Evolutionary conservation across 2,888 invertebrate species (phyloP), one percentile per base, ranked within the genome.

Genomic region (Thymelicus lineola): DNA sequence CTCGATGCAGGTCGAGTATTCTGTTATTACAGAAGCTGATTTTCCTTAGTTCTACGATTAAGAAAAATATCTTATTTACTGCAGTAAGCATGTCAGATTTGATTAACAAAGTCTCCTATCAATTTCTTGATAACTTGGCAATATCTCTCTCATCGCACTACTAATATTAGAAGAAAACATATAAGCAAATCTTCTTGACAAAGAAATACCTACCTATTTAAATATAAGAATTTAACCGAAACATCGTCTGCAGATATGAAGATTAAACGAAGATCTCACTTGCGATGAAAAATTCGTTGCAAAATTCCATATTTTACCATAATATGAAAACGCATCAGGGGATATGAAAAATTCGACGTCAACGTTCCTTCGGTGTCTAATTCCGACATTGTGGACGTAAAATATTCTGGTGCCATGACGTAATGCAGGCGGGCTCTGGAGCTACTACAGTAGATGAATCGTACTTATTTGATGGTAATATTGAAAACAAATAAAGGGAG

Each of bases 311-410:
- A 64, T 64, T 45, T 64, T 64, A 57, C n/a, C 64, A 64, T 64
- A 64, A 64, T 64, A 57, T 55, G 55, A 45, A 57, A 64, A 64
- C 64, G 64, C 64, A 64, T 64, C 63, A 64, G 42, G 57, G 45
- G 58, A 59, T 66, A 66, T 66, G 66, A 66, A 66, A 66, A 66
- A 58, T 66, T 20, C 20, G 66, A 66, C 66, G 66, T 66, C 58
- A 59, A 58, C 58, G 58, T 66, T 66, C 58, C 46, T 36, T 65
- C 46, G 36, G 1, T 59, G 58, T 38, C 57, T 66, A 48, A 59
- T 58, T 48, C 35, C 58, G 42, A 42, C 45, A 58, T 57, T 46
- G 46, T 55, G 58, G 65, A 48, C 35, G 46, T 48, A 58, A 48
- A 46, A 36, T 66, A 59, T 66, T 58, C 65, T 58, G 38, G 57